These are phyloP conservation scores for Mesembrinibis cayennensis DNA, from an alignment of 2,113 vertebrate species.

Conservation along the genomic window DNA sequence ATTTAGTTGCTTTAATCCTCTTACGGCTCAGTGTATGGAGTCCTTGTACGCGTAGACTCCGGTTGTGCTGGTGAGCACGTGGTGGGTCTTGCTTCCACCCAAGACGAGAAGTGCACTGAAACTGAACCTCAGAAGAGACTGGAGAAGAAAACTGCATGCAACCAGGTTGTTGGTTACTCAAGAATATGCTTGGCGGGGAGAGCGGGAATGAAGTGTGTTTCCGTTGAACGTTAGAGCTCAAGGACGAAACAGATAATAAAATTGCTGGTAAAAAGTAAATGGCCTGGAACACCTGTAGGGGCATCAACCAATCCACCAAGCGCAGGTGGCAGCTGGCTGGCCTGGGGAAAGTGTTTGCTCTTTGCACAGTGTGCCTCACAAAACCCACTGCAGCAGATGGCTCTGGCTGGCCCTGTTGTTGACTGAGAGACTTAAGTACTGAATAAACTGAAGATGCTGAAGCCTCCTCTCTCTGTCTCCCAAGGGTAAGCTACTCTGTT, in stretches of 20 bases:
- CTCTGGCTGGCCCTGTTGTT: background rate
- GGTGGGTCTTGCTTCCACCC: background rate
- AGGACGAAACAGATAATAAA: background rate
- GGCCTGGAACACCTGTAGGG: background rate
- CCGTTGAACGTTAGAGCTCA: fast-evolving
- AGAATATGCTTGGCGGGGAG: background rate
- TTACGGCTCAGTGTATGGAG: fast-evolving
- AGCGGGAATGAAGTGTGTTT: background rate
- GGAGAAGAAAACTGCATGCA: background rate
- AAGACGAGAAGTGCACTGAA: background rate
- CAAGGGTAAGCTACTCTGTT: background rate
- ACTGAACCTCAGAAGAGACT: background rate
- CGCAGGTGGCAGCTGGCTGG: background rate
- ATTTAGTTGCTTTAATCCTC: background rate
- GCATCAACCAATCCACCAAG: background rate
- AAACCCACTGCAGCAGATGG: background rate
- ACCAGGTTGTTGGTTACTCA: background rate
- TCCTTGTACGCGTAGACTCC: background rate
- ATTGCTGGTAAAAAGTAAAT: background rate
- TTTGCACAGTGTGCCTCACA: background rate
- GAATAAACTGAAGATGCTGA: background rate
- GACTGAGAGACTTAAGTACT: background rate
- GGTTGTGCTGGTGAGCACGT: background rate
- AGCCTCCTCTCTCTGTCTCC: background rate
- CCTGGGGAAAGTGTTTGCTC: background rate